Evolutionary conservation across 2,113 vertebrate genomes (phyloP).

Genomic region (Ailuropoda melanoleuca): DNA sequence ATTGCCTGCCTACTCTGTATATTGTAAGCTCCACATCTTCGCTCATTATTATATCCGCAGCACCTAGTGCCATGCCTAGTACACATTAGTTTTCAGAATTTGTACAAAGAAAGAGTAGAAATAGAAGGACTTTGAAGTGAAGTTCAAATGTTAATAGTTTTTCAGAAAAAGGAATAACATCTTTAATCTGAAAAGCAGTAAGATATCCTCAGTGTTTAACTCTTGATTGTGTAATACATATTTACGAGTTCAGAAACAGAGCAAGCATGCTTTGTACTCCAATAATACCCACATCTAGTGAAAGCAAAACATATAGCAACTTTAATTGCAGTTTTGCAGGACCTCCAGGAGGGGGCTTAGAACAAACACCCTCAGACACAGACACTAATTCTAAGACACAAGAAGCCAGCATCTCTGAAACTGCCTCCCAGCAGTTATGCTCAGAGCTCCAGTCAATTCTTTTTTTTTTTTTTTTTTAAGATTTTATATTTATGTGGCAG

Average conservation of each 20-base stretch:
- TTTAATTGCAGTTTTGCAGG: neutral
- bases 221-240: neutral
- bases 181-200: neutral
- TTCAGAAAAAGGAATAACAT: neutral
- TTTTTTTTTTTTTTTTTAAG: too few relatives aligned
- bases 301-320: neutral
- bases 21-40: neutral
- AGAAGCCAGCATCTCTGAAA: neutral
- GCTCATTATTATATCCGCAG: neutral
- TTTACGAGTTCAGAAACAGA: constrained; percentile 12
- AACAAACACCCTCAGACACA: neutral
- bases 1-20: neutral
- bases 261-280: neutral
- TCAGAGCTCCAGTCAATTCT: neutral
- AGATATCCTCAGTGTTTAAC: neutral
- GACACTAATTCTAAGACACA: neutral
- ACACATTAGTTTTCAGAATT: neutral
- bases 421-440: neutral
- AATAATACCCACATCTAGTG: neutral
- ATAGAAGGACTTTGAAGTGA: constrained; percentile 1
- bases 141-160: constrained; percentile 2
- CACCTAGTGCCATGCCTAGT: neutral
- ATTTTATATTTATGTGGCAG: too few relatives aligned
- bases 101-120: constrained; percentile 6
- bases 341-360: neutral